Conservation (phyloP, 2,113 vertebrate genomes). For the Lathamus discolor region DNA sequence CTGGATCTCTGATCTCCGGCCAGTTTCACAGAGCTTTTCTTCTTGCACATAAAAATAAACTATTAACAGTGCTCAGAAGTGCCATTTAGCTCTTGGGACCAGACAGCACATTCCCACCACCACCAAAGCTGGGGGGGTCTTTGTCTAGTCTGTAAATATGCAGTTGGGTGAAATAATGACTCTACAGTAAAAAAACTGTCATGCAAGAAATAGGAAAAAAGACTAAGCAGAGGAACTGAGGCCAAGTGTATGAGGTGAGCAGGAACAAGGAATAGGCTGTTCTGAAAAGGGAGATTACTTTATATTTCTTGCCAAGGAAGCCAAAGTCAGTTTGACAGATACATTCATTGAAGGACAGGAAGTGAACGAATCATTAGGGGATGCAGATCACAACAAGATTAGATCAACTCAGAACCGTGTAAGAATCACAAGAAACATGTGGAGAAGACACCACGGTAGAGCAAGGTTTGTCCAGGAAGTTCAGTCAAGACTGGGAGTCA, state of each 20-base stretch:
- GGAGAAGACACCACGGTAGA: neutral
- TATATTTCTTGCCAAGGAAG: neutral
- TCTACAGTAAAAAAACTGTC: neutral
- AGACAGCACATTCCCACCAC: neutral
- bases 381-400: neutral
- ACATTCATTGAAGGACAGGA: neutral
- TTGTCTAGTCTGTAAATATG: neutral
- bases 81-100: neutral
- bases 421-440: neutral
- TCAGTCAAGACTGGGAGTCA: neutral
- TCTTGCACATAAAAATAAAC: neutral
- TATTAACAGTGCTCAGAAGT: neutral
- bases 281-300: neutral
- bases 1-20: neutral
- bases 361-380: neutral
- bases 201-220: neutral
- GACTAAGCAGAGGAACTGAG: neutral
- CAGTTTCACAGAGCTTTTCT: constrained; percentile 37
- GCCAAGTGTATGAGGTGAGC: neutral
- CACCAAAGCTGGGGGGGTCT: neutral
- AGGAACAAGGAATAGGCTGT: neutral
- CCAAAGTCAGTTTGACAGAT: neutral
- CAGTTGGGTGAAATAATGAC: neutral
- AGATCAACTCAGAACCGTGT: neutral
- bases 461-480: neutral